Percentiles rank a stretch among this genome's conserved stretches.
These are phyloP conservation scores for Castor canadensis DNA, from an alignment of 2,113 vertebrate species.

Conservation along the genomic window DNA sequence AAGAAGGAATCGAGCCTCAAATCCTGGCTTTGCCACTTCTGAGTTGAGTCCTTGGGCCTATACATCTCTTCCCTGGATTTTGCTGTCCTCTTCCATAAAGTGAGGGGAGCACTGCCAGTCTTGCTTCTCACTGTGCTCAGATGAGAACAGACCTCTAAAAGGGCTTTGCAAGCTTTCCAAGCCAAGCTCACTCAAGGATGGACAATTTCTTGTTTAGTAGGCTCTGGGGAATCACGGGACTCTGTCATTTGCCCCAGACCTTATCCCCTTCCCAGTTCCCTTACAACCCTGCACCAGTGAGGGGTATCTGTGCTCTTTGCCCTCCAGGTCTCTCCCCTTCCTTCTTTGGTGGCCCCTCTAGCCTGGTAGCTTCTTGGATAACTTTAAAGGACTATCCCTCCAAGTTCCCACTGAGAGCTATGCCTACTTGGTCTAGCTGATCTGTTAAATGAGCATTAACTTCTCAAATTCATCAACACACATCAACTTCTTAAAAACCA, in stretches of 20 bases:
- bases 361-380: not conserved
- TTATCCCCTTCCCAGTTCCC: not conserved
- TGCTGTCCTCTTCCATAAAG: not conserved
- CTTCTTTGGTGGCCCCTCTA: not conserved
- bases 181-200: not conserved
- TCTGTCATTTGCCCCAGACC: too few relatives aligned
- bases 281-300: not conserved
- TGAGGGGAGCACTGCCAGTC: not conserved
- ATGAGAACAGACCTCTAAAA: not conserved
- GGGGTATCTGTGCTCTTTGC: not conserved
- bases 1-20: constrained; percentile 6
- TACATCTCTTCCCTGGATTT: not conserved
- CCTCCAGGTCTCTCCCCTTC: not conserved
- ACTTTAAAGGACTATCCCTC: not conserved
- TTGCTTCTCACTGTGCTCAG: not conserved
- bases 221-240: not conserved
- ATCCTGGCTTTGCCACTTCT: not conserved
- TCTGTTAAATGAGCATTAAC: not conserved
- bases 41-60: not conserved
- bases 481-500: not conserved
- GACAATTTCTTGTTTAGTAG: not conserved
- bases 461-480: not conserved
- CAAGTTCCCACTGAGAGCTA: not conserved
- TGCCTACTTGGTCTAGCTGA: not conserved
- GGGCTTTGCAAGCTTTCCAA: not conserved